phyloP scores from a whole-genome alignment of 2,888 invertebrate genomes.

The Polydesmus complanatus region DNA sequence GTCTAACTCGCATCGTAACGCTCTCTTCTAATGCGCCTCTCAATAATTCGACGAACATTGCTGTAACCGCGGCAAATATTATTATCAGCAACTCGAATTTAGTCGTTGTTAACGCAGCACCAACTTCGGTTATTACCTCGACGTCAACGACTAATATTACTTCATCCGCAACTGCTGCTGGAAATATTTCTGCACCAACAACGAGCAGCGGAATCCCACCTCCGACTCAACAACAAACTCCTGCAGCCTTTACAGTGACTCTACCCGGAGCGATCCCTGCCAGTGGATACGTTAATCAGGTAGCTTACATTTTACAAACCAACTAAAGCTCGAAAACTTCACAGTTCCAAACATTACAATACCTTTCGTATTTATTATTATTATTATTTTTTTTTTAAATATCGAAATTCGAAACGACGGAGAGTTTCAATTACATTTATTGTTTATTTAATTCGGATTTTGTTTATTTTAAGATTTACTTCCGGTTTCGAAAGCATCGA shows the following conservation, averaged over 20 bases:
- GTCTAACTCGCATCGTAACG: neutral
- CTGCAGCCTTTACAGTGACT: slow-evolving; percentile 12
- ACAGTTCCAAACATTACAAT: too few species aligned
- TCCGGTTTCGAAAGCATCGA: too few species aligned
- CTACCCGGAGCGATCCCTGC: slow-evolving; percentile 21
- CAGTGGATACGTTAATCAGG: slow-evolving; percentile 23
- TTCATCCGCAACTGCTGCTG: neutral
- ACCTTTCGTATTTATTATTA: too few species aligned
- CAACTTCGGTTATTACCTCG: neutral
- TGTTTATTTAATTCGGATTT: too few species aligned
- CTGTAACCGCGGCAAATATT: neutral
- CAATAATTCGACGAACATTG: neutral
- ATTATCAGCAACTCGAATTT: neutral
- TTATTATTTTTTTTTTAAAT: too few species aligned
- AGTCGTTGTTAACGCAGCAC: neutral
- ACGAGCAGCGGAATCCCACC: slow-evolving; percentile 8
- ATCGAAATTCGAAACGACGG: too few species aligned
- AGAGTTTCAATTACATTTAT: too few species aligned
- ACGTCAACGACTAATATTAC: neutral
- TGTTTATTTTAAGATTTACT: too few species aligned
- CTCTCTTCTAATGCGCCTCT: neutral
- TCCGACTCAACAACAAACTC: slow-evolving; percentile 18
- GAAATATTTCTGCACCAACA: neutral
- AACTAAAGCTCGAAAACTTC: neutral
- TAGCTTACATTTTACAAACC: slow-evolving; percentile 7